phyloP scores from a whole-genome alignment of 2,888 invertebrate species.

The Deroplatys truncata region DNA sequence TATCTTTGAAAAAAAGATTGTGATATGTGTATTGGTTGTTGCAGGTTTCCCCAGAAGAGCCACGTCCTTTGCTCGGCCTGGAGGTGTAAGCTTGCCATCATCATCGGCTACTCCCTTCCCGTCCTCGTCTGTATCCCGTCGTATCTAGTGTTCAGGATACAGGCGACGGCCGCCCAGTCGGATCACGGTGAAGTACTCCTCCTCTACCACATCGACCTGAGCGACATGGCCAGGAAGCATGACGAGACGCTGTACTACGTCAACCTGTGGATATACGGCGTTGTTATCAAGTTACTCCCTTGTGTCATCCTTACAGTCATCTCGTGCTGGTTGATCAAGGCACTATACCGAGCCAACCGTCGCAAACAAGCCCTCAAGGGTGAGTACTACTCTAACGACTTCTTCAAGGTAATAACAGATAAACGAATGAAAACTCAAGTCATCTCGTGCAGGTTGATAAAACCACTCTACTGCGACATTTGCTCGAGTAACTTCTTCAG shows the following conservation, averaged over 20 bases:
- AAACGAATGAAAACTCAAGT: too few relatives aligned
- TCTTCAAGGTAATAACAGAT: too few relatives aligned
- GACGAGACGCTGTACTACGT: constrained; percentile 40
- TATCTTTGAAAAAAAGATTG: too few relatives aligned
- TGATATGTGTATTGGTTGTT: not conserved
- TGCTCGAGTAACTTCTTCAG: too few relatives aligned
- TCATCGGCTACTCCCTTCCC: constrained; percentile 43
- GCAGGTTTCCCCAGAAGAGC: constrained; percentile 47
- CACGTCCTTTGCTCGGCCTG: constrained; percentile 42
- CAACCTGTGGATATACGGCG: constrained; percentile 50
- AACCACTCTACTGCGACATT: too few relatives aligned
- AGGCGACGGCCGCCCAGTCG: constrained; percentile 11
- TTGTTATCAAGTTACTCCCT: constrained; percentile 50
- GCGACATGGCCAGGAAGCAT: constrained; percentile 37
- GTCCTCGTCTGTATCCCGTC: constrained; percentile 48
- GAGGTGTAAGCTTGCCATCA: constrained; percentile 43
- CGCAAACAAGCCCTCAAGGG: constrained; percentile 35
- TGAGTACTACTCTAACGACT: not conserved
- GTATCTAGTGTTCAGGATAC: constrained; percentile 44
- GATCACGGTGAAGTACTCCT: constrained; percentile 37
- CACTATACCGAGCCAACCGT: constrained; percentile 36
- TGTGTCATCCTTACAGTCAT: constrained; percentile 47
- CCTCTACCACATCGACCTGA: constrained; percentile 26
- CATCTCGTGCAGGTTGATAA: too few relatives aligned
- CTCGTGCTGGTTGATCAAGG: constrained; percentile 38